These are phyloP conservation scores for Oscheius sp. DNA, from an alignment of 1,140 invertebrate genomes.

Conservation along the genomic window DNA sequence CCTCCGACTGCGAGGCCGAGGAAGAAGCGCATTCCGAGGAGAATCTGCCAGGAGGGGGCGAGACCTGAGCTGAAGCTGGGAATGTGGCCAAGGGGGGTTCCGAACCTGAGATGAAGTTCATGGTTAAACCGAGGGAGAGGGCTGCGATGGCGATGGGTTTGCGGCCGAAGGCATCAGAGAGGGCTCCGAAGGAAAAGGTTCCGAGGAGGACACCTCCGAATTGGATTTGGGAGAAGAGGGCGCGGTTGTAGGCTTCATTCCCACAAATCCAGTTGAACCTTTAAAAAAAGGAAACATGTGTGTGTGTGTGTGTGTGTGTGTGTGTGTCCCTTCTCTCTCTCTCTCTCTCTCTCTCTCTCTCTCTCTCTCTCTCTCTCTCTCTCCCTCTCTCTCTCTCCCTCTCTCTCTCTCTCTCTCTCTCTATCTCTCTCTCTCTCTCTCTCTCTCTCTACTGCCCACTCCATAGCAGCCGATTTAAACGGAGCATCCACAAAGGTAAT, in stretches of 20 bases:
- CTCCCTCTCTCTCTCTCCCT: too few species aligned
- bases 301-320: not conserved
- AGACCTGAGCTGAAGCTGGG: not conserved
- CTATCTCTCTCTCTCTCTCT: too few species aligned
- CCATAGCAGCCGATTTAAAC: conserved; percentile 53
- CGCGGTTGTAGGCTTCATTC: conserved; percentile 40
- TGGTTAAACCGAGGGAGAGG: conserved; percentile 39
- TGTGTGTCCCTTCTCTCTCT: too few species aligned
- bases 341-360: too few species aligned
- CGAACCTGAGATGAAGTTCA: conserved; percentile 28
- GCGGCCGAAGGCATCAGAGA: conserved; percentile 50
- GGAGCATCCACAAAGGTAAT: conserved; percentile 42
- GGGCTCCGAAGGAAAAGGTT: conserved; percentile 47
- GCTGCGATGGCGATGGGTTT: conserved; percentile 49
- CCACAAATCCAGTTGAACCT: conserved; percentile 50
- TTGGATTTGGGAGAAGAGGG: conserved; percentile 47
- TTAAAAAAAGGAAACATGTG: not conserved
- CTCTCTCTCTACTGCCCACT: too few species aligned
- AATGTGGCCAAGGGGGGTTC: not conserved
- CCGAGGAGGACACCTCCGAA: conserved; percentile 50
- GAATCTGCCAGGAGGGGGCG: not conserved
- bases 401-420: too few species aligned
- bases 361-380: too few species aligned
- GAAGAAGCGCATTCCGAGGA: conserved; percentile 47
- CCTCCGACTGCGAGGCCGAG: conserved; percentile 54